Conservation (phyloP, 30 jellyfish, hydroid and myxozoan species). For the Turritopsis rubra region DNA sequence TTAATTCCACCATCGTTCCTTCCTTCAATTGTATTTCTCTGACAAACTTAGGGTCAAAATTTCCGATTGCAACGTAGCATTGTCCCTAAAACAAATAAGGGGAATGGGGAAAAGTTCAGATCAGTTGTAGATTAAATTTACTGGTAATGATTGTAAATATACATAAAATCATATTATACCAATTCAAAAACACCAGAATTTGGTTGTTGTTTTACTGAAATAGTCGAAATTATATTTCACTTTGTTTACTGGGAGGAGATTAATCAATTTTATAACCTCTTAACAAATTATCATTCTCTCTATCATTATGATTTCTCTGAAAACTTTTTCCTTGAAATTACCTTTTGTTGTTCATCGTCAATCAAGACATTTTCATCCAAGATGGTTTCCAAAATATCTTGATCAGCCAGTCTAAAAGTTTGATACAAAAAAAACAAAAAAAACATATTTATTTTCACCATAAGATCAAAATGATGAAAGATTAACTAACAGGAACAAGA, state of each 20-base stretch:
- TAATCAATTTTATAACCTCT: too few relatives aligned
- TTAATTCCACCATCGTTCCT: conserved; percentile 73
- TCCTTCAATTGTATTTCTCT: conserved; percentile 59
- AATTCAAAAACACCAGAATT: too few relatives aligned
- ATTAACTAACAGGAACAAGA: background rate
- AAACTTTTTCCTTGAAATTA: background rate
- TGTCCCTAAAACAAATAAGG: conserved; percentile 39
- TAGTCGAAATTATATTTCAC: too few relatives aligned
- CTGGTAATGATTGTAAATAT: background rate
- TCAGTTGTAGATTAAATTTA: background rate
- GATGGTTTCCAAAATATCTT: conserved; percentile 11
- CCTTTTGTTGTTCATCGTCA: conserved; percentile 11
- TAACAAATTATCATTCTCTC: background rate
- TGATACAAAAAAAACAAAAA: too few relatives aligned
- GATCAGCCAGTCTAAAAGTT: background rate
- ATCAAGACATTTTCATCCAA: conserved; percentile 8
- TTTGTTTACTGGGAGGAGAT: too few relatives aligned
- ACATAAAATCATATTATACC: too few relatives aligned
- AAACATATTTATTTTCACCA: background rate
- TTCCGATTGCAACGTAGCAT: conserved; percentile 82
- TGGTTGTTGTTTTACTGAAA: too few relatives aligned
- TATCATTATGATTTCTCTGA: background rate
- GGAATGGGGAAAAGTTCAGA: background rate
- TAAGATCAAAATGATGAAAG: background rate
- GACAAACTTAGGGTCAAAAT: conserved; percentile 71